Conservation (phyloP, 2,888 invertebrate species). For the Brachyptera putata region DNA sequence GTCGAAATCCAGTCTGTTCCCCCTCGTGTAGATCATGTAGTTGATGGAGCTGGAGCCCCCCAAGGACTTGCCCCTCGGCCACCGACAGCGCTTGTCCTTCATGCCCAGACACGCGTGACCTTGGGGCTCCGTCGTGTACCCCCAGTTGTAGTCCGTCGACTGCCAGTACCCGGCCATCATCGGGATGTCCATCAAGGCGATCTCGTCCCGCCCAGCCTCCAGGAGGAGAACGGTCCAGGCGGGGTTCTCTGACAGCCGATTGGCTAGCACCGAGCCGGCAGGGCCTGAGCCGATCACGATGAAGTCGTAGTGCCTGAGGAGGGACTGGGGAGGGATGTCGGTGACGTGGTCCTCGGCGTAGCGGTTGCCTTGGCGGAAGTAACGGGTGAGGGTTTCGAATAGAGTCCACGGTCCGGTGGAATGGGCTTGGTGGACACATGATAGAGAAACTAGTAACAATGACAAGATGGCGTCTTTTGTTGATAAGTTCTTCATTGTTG, state of each 20-base stretch:
- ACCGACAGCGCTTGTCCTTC: conserved; percentile 33
- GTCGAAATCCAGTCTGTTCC: conserved; percentile 38
- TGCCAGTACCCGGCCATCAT: conserved; percentile 55
- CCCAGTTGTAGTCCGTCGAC: conserved; percentile 59
- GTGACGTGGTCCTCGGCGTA: neutral
- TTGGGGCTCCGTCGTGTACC: conserved; percentile 63
- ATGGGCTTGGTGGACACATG: too few species aligned
- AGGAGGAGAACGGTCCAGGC: conserved; percentile 59
- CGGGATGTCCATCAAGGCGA: conserved; percentile 55
- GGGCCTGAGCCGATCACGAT: conserved; percentile 44
- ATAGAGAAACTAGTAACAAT: too few species aligned
- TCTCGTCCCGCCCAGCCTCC: conserved; percentile 58
- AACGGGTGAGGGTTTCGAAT: neutral
- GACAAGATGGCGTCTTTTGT: too few species aligned
- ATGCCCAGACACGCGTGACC: conserved; percentile 51
- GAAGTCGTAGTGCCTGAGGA: conserved; percentile 53
- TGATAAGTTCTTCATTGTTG: too few species aligned
- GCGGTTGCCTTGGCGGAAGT: neutral
- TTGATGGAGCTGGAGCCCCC: conserved; percentile 56
- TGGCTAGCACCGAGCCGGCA: conserved; percentile 64
- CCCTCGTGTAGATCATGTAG: conserved; percentile 51
- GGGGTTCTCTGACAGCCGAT: conserved; percentile 60
- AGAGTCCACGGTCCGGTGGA: neutral
- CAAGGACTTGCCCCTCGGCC: conserved; percentile 37
- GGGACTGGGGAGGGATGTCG: neutral